Conservation (phyloP, 2,888 invertebrate species). For the Pogonocherus hispidulus region DNA sequence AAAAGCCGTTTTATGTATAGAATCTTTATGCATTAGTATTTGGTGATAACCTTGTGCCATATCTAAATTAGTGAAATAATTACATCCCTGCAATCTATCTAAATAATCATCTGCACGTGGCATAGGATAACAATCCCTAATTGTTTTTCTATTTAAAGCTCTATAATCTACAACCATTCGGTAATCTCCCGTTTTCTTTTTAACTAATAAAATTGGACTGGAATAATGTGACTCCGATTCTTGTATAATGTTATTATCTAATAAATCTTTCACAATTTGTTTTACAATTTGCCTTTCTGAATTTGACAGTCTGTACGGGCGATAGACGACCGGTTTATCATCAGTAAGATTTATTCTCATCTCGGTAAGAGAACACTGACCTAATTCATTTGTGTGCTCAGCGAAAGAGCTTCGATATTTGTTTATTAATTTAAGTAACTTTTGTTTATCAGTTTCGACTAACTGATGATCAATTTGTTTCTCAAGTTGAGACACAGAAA, state of each 20-base stretch:
- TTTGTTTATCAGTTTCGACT: too few relatives aligned
- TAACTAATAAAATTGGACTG: conserved; percentile 11
- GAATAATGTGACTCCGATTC: conserved; percentile 34
- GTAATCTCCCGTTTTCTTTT: conserved; percentile 20
- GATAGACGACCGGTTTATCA: too few relatives aligned
- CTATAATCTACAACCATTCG: conserved; percentile 35
- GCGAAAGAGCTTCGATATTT: too few relatives aligned
- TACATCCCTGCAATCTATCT: background rate
- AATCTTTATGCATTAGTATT: conserved; percentile 51
- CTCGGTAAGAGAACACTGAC: too few relatives aligned
- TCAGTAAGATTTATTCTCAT: too few relatives aligned
- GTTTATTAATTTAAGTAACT: too few relatives aligned
- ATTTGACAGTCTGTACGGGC: too few relatives aligned
- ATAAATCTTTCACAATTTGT: too few relatives aligned
- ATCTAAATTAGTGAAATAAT: conserved; percentile 44
- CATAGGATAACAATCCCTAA: conserved; percentile 33
- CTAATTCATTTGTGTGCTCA: too few relatives aligned
- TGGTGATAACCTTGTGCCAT: conserved; percentile 56
- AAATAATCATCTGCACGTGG: conserved; percentile 34
- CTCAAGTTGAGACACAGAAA: too few relatives aligned
- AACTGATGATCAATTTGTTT: too few relatives aligned
- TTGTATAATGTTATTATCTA: conserved; percentile 37
- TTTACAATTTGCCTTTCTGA: too few relatives aligned
- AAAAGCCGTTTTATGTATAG: conserved; percentile 40
- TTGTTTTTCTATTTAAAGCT: conserved; percentile 31